These are phyloP conservation scores for Hassar affinis DNA, from an alignment of 2,113 vertebrate genomes.

Conservation along the genomic window DNA sequence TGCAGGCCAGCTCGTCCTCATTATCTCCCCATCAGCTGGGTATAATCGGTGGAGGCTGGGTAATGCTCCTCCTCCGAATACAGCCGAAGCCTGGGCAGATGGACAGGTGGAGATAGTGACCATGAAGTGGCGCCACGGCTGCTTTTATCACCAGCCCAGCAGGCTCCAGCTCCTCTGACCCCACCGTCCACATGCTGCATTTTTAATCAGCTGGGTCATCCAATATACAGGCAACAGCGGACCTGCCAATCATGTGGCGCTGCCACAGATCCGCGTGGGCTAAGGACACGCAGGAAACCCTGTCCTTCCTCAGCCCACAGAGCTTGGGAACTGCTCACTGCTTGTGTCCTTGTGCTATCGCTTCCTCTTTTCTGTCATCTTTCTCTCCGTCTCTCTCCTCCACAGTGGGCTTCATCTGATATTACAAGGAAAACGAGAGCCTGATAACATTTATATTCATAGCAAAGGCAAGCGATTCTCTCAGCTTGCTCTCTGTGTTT, in stretches of 20 bases:
- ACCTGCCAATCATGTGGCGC: conserved; percentile 67
- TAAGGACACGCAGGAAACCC: conserved; percentile 33
- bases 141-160: conserved; percentile 68
- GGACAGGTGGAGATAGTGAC: conserved; percentile 76
- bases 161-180: conserved; percentile 70
- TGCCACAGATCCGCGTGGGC: conserved; percentile 31
- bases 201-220: conserved; percentile 73
- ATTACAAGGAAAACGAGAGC: conserved; percentile 58
- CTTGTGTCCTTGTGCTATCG: conserved; percentile 37
- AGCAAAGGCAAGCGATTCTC: conserved; percentile 28
- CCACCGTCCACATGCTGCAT: conserved; percentile 68
- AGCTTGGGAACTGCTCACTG: conserved; percentile 41
- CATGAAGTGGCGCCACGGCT: conserved; percentile 66
- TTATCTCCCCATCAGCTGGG: conserved; percentile 53
- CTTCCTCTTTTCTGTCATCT: conserved; percentile 35
- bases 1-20: conserved; percentile 41
- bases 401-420: conserved; percentile 32
- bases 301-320: conserved; percentile 27
- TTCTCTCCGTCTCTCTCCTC: conserved; percentile 14
- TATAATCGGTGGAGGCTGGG: conserved; percentile 56
- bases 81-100: conserved; percentile 71
- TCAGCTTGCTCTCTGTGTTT: conserved; percentile 22
- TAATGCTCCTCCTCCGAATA: conserved; percentile 61
- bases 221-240: conserved; percentile 65
- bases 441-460: conserved; percentile 51